phyloP scores from a whole-genome alignment of 1,140 invertebrate species.

The Apocrypta bakeri region DNA sequence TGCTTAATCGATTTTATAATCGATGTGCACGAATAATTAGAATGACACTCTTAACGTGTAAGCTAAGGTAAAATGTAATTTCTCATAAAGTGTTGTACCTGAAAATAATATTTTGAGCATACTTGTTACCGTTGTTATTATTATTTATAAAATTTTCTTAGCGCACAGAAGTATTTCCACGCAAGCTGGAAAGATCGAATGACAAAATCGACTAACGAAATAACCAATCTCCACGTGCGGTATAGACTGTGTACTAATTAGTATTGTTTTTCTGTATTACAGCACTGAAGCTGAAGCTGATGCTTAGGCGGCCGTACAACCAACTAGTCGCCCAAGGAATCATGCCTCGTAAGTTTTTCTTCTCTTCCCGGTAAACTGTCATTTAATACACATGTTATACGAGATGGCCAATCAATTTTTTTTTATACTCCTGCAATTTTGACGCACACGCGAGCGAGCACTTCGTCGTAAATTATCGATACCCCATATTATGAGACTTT shows the following conservation, averaged over 20 bases:
- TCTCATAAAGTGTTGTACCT: no score
- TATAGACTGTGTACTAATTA: slow-evolving; percentile 5
- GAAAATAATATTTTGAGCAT: no score
- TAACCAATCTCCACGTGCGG: no score
- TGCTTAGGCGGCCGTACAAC: slow-evolving; percentile 94
- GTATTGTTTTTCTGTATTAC: slow-evolving; percentile 76
- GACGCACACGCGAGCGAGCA: no score
- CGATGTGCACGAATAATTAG: no score
- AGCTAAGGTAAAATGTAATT: no score
- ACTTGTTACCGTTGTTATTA: no score
- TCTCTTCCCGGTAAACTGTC: background rate
- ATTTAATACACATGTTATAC: background rate
- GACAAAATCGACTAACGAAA: background rate
- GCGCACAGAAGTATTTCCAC: no score
- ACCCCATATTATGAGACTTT: background rate
- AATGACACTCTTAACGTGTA: no score
- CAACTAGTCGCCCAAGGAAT: slow-evolving; percentile 98
- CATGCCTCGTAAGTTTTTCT: slow-evolving; percentile 93
- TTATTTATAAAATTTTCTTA: no score
- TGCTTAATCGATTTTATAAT: no score
- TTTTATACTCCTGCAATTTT: background rate
- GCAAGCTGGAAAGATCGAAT: background rate
- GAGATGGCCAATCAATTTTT: background rate
- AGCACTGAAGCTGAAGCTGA: slow-evolving; percentile 97
- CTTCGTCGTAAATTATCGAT: background rate